Base-by-base conservation (phyloP, 30 jellyfish, hydroid and myxozoan genomes). In the Cassiopea andromeda region DNA sequence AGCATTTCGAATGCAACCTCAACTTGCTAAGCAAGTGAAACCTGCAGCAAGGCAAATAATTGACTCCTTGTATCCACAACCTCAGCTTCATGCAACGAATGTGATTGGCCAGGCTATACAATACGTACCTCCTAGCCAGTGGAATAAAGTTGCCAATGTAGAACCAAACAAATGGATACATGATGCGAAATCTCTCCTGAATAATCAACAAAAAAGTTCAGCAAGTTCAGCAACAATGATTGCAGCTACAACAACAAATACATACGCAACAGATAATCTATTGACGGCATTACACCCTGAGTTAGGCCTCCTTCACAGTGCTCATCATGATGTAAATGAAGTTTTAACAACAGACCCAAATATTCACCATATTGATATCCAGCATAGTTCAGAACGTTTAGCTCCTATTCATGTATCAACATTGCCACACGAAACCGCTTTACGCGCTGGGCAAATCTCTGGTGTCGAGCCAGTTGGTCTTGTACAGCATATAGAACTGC, bases 81-180 rank as follows among this genome's bases (percentile, higher is more conserved):
- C 86, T 12, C 81, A 85, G 54, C 8, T n/a, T 17, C 77, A 27
- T 44, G 80, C 68, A 13, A 75, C 66, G 16, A 75, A 57, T 73
- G 49, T 27, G 43, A 44, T 83, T 3, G 86, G 60, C 19, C 91
- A 69, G 27, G 13, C 79, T 13, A 14, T 71, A 38, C 94, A 87
- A 19, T 87, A 87, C 60, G 90, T 87, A 3, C 90, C 94, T n/a
- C 94, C 94, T 10, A 81, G 88, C 16, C 94, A 87, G 48, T 87
- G 94, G 94, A 69, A 70, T 47, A 82, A 48, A 43, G 81, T 87
- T 15, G 10, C 74, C 48, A 78, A 80, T 60, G 66, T 77, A 18
- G 59, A 60, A 17, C 45, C 74, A 44, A 77, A 48, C 17, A 27
- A 38, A 5, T 38, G 75, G 78, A 48, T 48, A 13, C 91, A 83